Evolutionary conservation across 2,113 vertebrate genomes (phyloP).

Genomic region (Aptenodytes patagonicus): DNA sequence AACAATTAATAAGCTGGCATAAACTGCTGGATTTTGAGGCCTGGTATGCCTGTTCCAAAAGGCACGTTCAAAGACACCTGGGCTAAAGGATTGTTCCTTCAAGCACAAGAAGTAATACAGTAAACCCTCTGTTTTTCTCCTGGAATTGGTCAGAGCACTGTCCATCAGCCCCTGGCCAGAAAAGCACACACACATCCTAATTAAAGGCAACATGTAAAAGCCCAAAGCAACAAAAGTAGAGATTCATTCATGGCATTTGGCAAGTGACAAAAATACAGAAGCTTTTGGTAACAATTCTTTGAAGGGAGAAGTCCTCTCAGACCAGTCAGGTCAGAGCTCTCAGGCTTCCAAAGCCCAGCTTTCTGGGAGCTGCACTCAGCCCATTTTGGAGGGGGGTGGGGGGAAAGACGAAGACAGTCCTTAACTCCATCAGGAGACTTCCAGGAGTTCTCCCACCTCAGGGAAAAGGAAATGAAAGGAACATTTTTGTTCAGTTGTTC

Average conservation of each 20-base stretch:
- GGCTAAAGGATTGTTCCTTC: background rate
- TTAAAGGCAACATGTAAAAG: background rate
- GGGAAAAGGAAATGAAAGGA: background rate
- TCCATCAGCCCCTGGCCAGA: background rate
- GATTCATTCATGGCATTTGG: background rate
- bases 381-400: background rate
- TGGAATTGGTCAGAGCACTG: background rate
- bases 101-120: background rate
- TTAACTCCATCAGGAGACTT: background rate
- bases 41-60: background rate
- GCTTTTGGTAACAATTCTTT: background rate
- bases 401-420: background rate
- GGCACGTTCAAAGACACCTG: background rate
- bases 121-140: background rate
- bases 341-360: background rate
- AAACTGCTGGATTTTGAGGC: background rate
- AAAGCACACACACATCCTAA: background rate
- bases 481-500: background rate
- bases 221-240: background rate
- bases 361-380: background rate
- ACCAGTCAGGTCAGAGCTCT: fast-evolving
- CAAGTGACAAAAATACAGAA: background rate
- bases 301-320: background rate
- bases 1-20: background rate
- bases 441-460: background rate